A percentile compares a stretch with the other conserved stretches of the same genome.
Evolutionary conservation across 2,797 vertebrate genomes (phyloP).

Genomic region (Eleutherodactylus coqui): DNA sequence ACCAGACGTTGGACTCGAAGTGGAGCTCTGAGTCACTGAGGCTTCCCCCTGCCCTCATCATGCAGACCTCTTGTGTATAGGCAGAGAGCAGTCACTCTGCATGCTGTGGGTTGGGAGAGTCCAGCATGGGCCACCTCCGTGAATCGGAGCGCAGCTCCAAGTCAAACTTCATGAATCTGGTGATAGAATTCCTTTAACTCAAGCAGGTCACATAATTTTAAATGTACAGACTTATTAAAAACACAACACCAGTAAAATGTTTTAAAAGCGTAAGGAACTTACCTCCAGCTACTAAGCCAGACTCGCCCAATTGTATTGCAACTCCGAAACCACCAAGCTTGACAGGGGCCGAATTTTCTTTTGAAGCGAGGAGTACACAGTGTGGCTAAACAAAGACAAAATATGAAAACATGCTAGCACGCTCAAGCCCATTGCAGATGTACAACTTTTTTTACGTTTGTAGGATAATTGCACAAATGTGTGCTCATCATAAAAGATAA

Average conservation of each 20-base stretch:
- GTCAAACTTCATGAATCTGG: no score
- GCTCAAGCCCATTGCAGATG: not conserved
- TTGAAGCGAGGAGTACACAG: conserved; percentile 96
- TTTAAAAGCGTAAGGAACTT: conserved; percentile 67
- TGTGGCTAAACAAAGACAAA: conserved; percentile 82
- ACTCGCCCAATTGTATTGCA: conserved; percentile 96
- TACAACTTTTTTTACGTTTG: not conserved
- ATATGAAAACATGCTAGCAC: not conserved
- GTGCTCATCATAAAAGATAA: not conserved
- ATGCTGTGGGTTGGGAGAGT: no score
- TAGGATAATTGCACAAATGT: not conserved
- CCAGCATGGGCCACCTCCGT: no score
- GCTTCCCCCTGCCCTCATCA: no score
- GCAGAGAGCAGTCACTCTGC: no score
- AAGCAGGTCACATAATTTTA: no score
- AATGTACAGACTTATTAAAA: no score
- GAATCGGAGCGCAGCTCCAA: no score
- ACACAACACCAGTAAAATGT: not conserved
- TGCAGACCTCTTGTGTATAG: no score
- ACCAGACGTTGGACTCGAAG: no score
- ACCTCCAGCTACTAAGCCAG: conserved; percentile 97
- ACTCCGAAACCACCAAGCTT: conserved; percentile 97
- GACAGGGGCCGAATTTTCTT: conserved; percentile 96
- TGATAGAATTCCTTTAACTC: no score
- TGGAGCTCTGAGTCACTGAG: no score